phyloP scores from a whole-genome alignment of 2,888 invertebrate genomes.

The Eupithecia inturbata region DNA sequence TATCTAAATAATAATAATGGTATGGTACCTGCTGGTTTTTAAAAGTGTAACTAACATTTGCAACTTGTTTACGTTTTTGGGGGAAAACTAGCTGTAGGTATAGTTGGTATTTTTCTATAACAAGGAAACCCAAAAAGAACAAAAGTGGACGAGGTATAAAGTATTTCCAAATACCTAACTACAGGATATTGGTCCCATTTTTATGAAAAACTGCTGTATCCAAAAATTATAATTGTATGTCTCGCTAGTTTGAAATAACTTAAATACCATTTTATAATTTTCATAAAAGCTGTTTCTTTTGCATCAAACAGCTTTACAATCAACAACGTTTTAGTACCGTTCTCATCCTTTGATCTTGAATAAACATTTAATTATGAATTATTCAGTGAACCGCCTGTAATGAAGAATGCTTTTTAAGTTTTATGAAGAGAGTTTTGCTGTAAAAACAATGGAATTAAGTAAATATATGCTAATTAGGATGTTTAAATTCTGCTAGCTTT shows the following conservation, averaged over 20 bases:
- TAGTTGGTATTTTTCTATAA: too few relatives aligned
- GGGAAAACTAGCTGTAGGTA: too few relatives aligned
- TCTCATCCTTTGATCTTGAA: conserved; percentile 38
- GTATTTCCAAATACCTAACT: neutral
- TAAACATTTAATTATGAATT: conserved; percentile 36
- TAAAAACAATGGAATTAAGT: neutral
- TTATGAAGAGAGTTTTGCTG: conserved; percentile 9
- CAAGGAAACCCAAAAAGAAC: too few relatives aligned
- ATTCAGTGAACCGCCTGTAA: conserved; percentile 29
- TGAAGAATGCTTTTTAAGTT: conserved; percentile 33
- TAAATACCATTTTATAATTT: conserved; percentile 10
- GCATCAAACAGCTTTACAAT: conserved; percentile 30
- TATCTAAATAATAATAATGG: too few relatives aligned
- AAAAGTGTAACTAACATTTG: too few relatives aligned
- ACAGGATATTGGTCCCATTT: neutral
- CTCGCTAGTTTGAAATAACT: neutral
- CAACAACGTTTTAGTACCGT: conserved; percentile 32
- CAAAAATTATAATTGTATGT: neutral
- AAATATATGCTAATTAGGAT: neutral
- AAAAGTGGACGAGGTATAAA: too few relatives aligned
- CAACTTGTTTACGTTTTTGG: too few relatives aligned
- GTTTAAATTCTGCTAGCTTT: neutral
- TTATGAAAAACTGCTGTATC: neutral
- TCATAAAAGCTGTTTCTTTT: conserved; percentile 20
- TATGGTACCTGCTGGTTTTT: too few relatives aligned